Percentiles rank a stretch among this genome's conserved stretches.
phyloP scores from a whole-genome alignment of 2,888 invertebrate genomes.

The Ennomos quercinarius region DNA sequence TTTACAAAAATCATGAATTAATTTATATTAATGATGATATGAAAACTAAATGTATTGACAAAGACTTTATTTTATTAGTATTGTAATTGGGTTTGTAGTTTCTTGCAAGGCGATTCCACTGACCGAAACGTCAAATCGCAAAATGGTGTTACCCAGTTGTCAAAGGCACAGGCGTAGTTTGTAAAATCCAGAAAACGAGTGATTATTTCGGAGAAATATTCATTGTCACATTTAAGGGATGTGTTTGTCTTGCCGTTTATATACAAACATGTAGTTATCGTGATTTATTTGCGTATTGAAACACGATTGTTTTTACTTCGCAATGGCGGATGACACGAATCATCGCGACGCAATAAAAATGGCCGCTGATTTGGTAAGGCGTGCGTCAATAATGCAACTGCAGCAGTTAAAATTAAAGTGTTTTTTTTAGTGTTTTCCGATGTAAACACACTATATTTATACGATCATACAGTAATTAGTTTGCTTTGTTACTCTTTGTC shows the following conservation, averaged over 20 bases:
- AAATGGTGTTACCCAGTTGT: conserved; percentile 79
- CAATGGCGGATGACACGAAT: conserved; percentile 86
- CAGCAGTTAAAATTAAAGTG: conserved; percentile 39
- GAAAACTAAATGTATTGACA: conserved; percentile 23
- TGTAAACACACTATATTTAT: conserved; percentile 2
- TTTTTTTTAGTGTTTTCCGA: conserved; percentile 16
- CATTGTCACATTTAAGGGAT: conserved; percentile 61
- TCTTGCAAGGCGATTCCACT: conserved; percentile 50
- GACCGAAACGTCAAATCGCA: conserved; percentile 82
- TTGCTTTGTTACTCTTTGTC: conserved; percentile 13
- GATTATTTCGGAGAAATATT: conserved; percentile 66
- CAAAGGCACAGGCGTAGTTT: conserved; percentile 79
- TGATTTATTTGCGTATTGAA: conserved; percentile 62
- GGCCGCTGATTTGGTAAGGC: conserved; percentile 84
- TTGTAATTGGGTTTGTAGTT: conserved; percentile 61
- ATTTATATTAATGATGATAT: conserved; percentile 40
- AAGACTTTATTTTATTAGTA: conserved; percentile 52
- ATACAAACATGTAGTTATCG: conserved; percentile 56
- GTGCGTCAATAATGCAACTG: conserved; percentile 76
- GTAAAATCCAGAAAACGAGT: conserved; percentile 69
- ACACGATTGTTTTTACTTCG: conserved; percentile 66
- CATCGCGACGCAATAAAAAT: conserved; percentile 85
- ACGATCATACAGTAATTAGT: neutral
- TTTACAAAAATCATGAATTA: conserved; percentile 37
- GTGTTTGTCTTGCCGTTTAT: conserved; percentile 62